Conservation (phyloP, 2,888 invertebrate genomes). For the Eupelmus urozonus region DNA sequence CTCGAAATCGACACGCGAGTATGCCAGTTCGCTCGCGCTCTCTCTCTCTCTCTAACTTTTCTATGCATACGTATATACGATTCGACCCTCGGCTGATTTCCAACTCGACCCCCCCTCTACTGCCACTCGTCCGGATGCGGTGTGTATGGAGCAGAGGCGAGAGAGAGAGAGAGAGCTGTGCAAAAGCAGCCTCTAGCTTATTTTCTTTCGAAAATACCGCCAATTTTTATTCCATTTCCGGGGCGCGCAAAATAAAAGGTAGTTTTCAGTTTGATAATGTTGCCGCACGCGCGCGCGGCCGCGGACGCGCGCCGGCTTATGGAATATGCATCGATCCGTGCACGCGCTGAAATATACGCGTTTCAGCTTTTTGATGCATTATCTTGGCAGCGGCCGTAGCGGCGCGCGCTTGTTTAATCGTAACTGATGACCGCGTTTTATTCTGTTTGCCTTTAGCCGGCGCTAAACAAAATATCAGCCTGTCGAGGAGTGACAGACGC, state of each 20-base stretch:
- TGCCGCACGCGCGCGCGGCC: too few species aligned
- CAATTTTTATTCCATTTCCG: constrained; percentile 54
- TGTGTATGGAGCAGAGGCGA: not conserved
- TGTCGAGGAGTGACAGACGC: constrained; percentile 4
- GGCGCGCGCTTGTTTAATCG: constrained; percentile 8
- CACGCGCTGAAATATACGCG: constrained; percentile 5
- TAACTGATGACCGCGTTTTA: constrained; percentile 25
- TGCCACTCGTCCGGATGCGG: not conserved
- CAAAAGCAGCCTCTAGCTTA: constrained; percentile 40
- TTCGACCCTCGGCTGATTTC: constrained; percentile 51
- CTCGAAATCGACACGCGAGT: constrained; percentile 55
- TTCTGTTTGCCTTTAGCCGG: not conserved
- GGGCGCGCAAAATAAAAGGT: constrained; percentile 16
- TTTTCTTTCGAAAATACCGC: constrained; percentile 48
- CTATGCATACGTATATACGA: constrained; percentile 62
- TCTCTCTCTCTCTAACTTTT: constrained; percentile 60
- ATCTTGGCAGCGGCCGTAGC: constrained; percentile 1
- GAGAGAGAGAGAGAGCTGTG: not conserved
- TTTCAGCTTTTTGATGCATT: constrained; percentile 16
- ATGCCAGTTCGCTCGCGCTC: not conserved
- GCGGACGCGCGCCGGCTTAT: too few species aligned
- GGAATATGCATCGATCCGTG: constrained; percentile 17
- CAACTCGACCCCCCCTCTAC: constrained; percentile 5
- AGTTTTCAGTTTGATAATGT: constrained; percentile 23
- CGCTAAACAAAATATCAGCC: constrained; percentile 31